Evolutionary conservation across 2,888 invertebrate species (phyloP).

Genomic region (Andrena chrysosceles): DNA sequence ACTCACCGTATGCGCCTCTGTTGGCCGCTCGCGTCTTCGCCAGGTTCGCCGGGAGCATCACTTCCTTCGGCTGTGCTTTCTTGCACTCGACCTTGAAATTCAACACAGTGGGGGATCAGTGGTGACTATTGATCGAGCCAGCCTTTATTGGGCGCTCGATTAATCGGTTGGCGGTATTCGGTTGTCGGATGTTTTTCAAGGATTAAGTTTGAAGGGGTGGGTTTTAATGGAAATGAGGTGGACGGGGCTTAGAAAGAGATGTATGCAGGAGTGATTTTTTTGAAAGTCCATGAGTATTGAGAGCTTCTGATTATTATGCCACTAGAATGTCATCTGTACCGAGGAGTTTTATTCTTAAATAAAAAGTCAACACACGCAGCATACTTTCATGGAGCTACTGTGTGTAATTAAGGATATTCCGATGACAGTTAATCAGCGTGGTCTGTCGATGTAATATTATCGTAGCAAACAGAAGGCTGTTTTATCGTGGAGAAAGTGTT

Average conservation of each 20-base stretch:
- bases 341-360: too few species aligned
- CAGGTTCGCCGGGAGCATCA: conserved; percentile 99
- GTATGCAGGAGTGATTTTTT: too few species aligned
- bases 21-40: conserved; percentile 98
- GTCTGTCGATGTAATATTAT: conserved; percentile 26
- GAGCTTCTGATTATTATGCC: too few species aligned
- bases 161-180: too few species aligned
- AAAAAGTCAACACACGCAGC: too few species aligned
- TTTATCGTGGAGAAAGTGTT: conserved; percentile 30
- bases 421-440: conserved; percentile 5
- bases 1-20: conserved; percentile 99
- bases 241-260: too few species aligned
- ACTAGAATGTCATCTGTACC: neutral
- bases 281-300: too few species aligned
- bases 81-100: conserved; percentile 98
- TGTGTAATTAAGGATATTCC: neutral
- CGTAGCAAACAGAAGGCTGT: conserved; percentile 5
- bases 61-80: conserved; percentile 99
- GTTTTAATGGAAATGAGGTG: neutral
- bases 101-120: conserved; percentile 33
- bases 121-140: neutral
- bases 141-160: too few species aligned
- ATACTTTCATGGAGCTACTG: neutral
- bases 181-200: neutral
- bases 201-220: neutral